These are phyloP conservation scores for Mycetomoellerius zeteki DNA, from an alignment of 1,140 invertebrate genomes.

Conservation along the genomic window DNA sequence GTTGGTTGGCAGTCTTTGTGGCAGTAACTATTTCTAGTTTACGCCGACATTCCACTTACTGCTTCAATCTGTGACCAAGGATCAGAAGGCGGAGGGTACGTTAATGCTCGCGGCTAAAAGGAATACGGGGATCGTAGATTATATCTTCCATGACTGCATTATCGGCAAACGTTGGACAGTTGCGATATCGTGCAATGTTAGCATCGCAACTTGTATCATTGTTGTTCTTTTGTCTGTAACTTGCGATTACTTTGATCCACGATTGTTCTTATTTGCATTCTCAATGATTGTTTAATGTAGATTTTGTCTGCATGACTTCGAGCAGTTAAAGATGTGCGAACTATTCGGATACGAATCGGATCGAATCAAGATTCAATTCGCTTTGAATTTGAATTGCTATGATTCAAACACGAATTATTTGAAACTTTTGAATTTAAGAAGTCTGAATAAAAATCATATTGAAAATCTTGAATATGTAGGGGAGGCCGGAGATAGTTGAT, in stretches of 20 bases:
- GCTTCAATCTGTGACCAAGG: conserved; percentile 61
- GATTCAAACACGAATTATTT: too few species aligned
- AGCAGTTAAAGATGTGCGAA: background rate
- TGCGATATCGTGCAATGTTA: conserved; percentile 6
- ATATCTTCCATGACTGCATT: background rate
- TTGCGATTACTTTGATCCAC: background rate
- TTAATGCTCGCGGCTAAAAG: conserved; percentile 67
- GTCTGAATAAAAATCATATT: too few species aligned
- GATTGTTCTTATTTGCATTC: background rate
- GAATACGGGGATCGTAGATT: conserved; percentile 52
- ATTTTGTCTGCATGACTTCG: background rate
- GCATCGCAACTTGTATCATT: background rate
- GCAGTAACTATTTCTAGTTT: conserved; percentile 70
- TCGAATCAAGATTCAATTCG: too few species aligned
- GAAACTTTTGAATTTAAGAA: too few species aligned
- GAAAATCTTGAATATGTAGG: too few species aligned
- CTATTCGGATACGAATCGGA: too few species aligned
- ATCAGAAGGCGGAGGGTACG: conserved; percentile 64
- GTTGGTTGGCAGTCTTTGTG: conserved; percentile 69
- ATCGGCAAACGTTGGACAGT: background rate
- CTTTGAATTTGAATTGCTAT: too few species aligned
- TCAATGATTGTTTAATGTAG: background rate
- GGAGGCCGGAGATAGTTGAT: too few species aligned
- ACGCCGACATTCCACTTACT: conserved; percentile 63
- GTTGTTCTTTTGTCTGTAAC: conserved; percentile 18